Evolutionary conservation across 2,113 vertebrate species (phyloP), one percentile per base, ranked within the genome.

Genomic region (human (Homo sapiens)): DNA sequence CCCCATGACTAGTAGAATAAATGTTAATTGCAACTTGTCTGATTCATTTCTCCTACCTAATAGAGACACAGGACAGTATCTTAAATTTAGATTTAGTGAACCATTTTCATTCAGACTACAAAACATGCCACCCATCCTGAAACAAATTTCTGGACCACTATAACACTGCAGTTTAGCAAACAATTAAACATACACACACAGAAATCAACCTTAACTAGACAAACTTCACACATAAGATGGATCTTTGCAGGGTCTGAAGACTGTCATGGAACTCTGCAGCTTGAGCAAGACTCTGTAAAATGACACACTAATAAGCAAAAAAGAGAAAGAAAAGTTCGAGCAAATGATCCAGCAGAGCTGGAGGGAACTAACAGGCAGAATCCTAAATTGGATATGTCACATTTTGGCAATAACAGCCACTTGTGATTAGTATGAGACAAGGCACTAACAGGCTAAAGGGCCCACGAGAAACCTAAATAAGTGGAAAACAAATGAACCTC

Each of bases 301-400:
- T 95, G 89, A 94, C 78, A 95, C 55, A 94, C 61, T 97, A 97
- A 97, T 90, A 90, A 96, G 66, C 48, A 50, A n/a, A 50, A 50
- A 92, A 45, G 23, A 59, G 57, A 35, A 32, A 64, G 27, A 66
- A 25, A 23, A 43, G 8, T 88, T 91, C 48, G 3, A 87, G 82
- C 81, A 76, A 95, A 84, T 45, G 73, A 94, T 86, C 73, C 93
- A 93, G 85, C 84, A 94, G 89, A 86, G 87, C 92, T 97, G 80
- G 32, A 83, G 90, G 88, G 76, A 92, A 81, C 70, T 89, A 96
- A 95, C 59, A 52, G 96, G 81, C 93, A 97, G 72, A 61, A 91
- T 61, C 61, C 73, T 95, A 97, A 97, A 97, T 97, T 97, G 89
- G 73, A 94, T 96, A 55, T 97, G 97, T 96, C 97, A 98, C 94